Percentiles rank a stretch among this genome's conserved stretches.
Evolutionary conservation across 2,888 invertebrate species (phyloP).

Genomic region (Beris chalybata): DNA sequence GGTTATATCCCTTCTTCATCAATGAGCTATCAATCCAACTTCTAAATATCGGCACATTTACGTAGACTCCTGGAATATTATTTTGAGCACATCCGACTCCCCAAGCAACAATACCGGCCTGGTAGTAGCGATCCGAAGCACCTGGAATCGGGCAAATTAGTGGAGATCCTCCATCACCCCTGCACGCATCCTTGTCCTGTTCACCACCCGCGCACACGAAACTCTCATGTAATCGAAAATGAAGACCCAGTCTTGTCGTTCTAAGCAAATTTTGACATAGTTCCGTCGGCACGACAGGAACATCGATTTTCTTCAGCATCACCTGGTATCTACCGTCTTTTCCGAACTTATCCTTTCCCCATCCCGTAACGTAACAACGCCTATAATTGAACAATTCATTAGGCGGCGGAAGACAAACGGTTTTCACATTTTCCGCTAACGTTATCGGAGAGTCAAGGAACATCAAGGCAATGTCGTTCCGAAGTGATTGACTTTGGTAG

Average conservation of each 20-base stretch:
- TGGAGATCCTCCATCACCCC: slow-evolving; percentile 73
- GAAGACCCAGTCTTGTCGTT: slow-evolving; percentile 64
- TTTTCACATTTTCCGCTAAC: slow-evolving; percentile 65
- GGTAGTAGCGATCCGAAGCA: slow-evolving; percentile 39
- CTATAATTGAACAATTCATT: slow-evolving; percentile 56
- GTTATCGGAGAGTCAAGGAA: slow-evolving; percentile 63
- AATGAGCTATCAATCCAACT: slow-evolving; percentile 63
- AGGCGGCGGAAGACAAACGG: slow-evolving; percentile 64
- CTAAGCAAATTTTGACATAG: slow-evolving; percentile 57
- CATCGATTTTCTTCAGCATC: slow-evolving; percentile 65
- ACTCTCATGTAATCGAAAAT: slow-evolving; percentile 64
- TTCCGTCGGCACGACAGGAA: slow-evolving; percentile 63
- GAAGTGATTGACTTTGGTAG: slow-evolving; percentile 65
- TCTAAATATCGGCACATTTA: slow-evolving; percentile 63
- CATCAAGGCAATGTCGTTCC: slow-evolving; percentile 71
- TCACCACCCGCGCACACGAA: slow-evolving; percentile 78
- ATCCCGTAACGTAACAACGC: slow-evolving; percentile 70
- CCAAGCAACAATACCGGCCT: slow-evolving; percentile 71
- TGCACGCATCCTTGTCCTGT: slow-evolving; percentile 68
- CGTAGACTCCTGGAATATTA: slow-evolving; percentile 69
- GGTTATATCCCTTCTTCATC: background rate
- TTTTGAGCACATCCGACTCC: slow-evolving; percentile 72
- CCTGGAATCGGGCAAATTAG: slow-evolving; percentile 67
- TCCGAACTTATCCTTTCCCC: slow-evolving; percentile 64
- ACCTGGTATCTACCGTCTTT: slow-evolving; percentile 60